Base-by-base conservation (phyloP, 2,888 invertebrate genomes). In the Marasmarcha lunaedactyla region DNA sequence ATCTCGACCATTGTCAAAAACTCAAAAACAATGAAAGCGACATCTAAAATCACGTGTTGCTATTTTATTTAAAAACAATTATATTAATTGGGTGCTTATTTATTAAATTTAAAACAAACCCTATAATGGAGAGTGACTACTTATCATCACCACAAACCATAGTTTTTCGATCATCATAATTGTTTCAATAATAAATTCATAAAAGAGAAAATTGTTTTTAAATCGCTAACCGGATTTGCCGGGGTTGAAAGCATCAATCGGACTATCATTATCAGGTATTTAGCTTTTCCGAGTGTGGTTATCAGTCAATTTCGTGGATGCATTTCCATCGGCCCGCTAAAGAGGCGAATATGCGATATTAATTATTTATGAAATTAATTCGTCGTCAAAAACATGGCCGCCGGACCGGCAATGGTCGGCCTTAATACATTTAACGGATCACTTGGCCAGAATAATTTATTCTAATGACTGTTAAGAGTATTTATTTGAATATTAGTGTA, bases 331-430 rank as follows among this genome's bases (percentile, higher is more conserved):
- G 20, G 20, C 7, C 20, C 4, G 20, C 20, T 30, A 30, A 11
- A 60, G 58, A 47, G 55, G 58, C 66, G 64, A 72, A 78, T 76
- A 66, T 67, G 64, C 57, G 30, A 30, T 63, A 76, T 81, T 72
- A 71, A 79, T 78, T 74, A 81, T 81, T 79, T 77, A 81, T 72
- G 69, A 71, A 69, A 71, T 73, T 74, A 73, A 76, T 72, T 63
- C 63, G 66, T 63, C 63, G 66, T 63, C 64, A 69, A 72, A 73
- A 66, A 76, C 70, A 67, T 59, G 61, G 55, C 57, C 49, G 54
- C 57, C 55, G 52, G 59, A 57, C 55, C 55, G 48, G 50, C 20
- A 20, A 20, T 20, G 46, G 52, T 47, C 44, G 42, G 20, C 20
- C 20, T 20, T 30, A 7, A 30, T 11, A 30, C 6, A n/a, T n/a